These are phyloP conservation scores for Lethenteron camtschaticum DNA, from an alignment of 2,113 vertebrate genomes.

Conservation along the genomic window DNA sequence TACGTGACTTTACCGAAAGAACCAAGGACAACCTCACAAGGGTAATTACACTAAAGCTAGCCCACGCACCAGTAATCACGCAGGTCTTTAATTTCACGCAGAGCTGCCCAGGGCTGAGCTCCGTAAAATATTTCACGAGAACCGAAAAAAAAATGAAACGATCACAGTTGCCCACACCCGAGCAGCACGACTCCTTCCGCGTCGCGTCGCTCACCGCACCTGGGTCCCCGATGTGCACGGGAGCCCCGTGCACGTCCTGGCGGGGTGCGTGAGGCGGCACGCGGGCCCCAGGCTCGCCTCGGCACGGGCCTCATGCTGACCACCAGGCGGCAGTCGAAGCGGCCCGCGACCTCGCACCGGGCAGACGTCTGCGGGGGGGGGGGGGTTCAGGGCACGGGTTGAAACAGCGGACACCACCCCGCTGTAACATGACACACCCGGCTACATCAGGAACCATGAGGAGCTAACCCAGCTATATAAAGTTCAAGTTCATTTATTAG, in stretches of 20 bases:
- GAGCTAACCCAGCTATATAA: not conserved
- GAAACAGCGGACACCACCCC: not conserved
- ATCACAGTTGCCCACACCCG: too few species aligned
- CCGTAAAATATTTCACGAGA: too few species aligned
- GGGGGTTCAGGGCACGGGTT: not conserved
- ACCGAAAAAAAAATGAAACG: too few species aligned
- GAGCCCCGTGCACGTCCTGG: slow-evolving; percentile 29
- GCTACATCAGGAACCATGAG: not conserved
- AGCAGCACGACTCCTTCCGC: too few species aligned
- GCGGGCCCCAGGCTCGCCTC: slow-evolving; percentile 23
- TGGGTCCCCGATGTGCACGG: slow-evolving; percentile 40
- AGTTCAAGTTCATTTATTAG: too few species aligned
- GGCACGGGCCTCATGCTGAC: slow-evolving; percentile 44
- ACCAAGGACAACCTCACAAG: too few species aligned
- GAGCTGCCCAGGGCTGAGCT: too few species aligned
- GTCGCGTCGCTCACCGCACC: slow-evolving; percentile 20
- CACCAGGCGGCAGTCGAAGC: slow-evolving; percentile 48
- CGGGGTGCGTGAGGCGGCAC: slow-evolving; percentile 18
- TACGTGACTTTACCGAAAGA: too few species aligned
- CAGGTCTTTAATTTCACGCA: too few species aligned
- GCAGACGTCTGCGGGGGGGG: slow-evolving; percentile 24
- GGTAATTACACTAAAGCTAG: too few species aligned
- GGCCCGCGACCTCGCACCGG: slow-evolving; percentile 20
- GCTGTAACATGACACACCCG: not conserved
- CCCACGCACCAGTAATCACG: too few species aligned